Percentiles rank a stretch among this genome's conserved stretches.
Evolutionary conservation across 2,797 vertebrate species (phyloP).

Genomic region (Melanotaenia pygmaea): DNA sequence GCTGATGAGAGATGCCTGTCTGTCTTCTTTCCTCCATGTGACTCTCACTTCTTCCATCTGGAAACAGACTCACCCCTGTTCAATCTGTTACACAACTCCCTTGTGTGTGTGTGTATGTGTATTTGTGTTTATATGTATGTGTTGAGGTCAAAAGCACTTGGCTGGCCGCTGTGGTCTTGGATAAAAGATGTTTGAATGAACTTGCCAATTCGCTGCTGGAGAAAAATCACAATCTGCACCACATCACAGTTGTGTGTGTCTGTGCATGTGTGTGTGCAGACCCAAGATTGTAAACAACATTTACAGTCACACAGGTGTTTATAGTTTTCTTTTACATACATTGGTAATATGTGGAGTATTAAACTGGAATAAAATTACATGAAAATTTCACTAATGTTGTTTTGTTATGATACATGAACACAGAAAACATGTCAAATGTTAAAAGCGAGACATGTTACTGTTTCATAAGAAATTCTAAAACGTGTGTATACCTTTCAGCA

Average conservation of each 20-base stretch:
- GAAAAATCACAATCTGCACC: conserved; percentile 45
- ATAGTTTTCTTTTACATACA: neutral
- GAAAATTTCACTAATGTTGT: too few relatives aligned
- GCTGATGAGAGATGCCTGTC: conserved; percentile 1
- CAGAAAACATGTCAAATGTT: too few relatives aligned
- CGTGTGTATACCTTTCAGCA: too few relatives aligned
- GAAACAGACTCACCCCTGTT: conserved; percentile 44
- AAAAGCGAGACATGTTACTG: too few relatives aligned
- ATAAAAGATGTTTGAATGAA: conserved; percentile 51
- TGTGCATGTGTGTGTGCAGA: conserved; percentile 3
- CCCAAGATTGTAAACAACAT: neutral
- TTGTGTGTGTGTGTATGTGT: conserved; percentile 13
- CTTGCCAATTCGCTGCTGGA: conserved; percentile 50
- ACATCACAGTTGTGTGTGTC: conserved; percentile 8
- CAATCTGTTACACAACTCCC: conserved; percentile 56
- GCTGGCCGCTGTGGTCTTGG: conserved; percentile 41
- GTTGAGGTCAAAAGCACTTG: conserved; percentile 52
- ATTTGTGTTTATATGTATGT: conserved; percentile 7
- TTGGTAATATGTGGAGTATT: too few relatives aligned
- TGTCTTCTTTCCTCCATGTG: conserved; percentile 14
- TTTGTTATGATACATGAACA: too few relatives aligned
- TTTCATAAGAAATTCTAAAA: too few relatives aligned
- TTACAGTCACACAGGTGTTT: neutral
- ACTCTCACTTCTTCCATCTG: conserved; percentile 46
- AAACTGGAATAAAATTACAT: too few relatives aligned